These are phyloP conservation scores for Drosophila ercepeae DNA, from an alignment of 1,140 invertebrate species.

Conservation along the genomic window DNA sequence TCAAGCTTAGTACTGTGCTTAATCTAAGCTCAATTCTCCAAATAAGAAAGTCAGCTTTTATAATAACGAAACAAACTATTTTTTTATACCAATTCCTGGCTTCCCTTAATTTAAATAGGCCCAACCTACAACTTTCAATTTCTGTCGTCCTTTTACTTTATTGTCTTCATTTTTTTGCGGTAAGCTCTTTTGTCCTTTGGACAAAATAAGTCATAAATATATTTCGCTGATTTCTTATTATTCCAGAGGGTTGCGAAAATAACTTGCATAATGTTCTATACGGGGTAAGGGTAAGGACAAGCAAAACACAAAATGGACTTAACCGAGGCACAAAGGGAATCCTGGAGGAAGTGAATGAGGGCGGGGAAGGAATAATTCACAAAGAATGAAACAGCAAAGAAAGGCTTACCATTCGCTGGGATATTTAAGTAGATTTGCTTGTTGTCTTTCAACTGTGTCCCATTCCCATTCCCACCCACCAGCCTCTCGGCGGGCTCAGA, in stretches of 20 bases:
- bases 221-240: constrained; percentile 60
- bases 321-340: constrained; percentile 33
- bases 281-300: constrained; percentile 5
- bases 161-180: neutral
- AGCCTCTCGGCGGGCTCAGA: constrained; percentile 2
- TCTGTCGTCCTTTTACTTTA: constrained; percentile 4
- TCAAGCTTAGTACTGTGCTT: no score
- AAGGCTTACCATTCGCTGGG: constrained; percentile 72
- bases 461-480: constrained; percentile 10
- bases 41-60: no score
- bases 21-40: no score
- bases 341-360: constrained; percentile 2
- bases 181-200: constrained; percentile 22
- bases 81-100: no score
- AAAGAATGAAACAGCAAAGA: constrained; percentile 47
- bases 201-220: constrained; percentile 75
- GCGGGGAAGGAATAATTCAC: constrained; percentile 26
- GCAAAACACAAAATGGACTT: constrained; percentile 41
- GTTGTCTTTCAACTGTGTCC: constrained; percentile 57
- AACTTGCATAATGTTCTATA: constrained; percentile 43
- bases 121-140: constrained; percentile 15
- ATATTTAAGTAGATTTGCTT: constrained; percentile 79
- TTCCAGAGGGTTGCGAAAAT: constrained; percentile 58
- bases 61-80: no score
- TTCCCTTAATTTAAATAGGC: neutral